A percentile compares a stretch with the other conserved stretches of the same genome.
These are phyloP conservation scores for Flexamia atlantica DNA, from an alignment of 2,888 invertebrate species.

Conservation along the genomic window DNA sequence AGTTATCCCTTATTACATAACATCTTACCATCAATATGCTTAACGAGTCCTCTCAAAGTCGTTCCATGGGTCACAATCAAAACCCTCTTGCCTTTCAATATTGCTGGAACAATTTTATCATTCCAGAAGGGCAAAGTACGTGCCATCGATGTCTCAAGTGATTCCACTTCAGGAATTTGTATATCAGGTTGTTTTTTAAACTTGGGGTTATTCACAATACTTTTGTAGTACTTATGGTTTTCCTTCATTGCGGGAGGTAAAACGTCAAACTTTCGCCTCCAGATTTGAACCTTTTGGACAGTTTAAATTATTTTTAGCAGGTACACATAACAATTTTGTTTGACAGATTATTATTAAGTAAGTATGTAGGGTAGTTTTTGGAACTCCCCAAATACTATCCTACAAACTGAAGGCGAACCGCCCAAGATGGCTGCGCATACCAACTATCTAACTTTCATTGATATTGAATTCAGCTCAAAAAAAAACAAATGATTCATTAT, in stretches of 20 bases:
- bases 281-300: constrained; percentile 72
- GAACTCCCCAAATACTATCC: too few species aligned
- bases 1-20: too few species aligned
- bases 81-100: constrained; percentile 73
- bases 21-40: constrained; percentile 73
- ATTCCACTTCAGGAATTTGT: constrained; percentile 74
- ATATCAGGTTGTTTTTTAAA: constrained; percentile 70
- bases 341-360: too few species aligned
- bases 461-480: too few species aligned
- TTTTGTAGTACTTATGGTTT: constrained; percentile 72
- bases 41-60: constrained; percentile 73
- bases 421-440: too few species aligned
- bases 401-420: too few species aligned
- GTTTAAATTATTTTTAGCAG: background rate
- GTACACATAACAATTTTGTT: too few species aligned
- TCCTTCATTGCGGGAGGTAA: constrained; percentile 74
- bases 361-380: too few species aligned
- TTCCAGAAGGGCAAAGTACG: constrained; percentile 76
- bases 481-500: too few species aligned
- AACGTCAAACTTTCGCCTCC: constrained; percentile 74
- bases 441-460: too few species aligned
- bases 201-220: constrained; percentile 72
- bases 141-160: constrained; percentile 73
- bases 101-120: constrained; percentile 75
- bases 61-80: constrained; percentile 74